Conservation (phyloP, 1,140 invertebrate genomes). For the Zeugodacus cucurbitae region DNA sequence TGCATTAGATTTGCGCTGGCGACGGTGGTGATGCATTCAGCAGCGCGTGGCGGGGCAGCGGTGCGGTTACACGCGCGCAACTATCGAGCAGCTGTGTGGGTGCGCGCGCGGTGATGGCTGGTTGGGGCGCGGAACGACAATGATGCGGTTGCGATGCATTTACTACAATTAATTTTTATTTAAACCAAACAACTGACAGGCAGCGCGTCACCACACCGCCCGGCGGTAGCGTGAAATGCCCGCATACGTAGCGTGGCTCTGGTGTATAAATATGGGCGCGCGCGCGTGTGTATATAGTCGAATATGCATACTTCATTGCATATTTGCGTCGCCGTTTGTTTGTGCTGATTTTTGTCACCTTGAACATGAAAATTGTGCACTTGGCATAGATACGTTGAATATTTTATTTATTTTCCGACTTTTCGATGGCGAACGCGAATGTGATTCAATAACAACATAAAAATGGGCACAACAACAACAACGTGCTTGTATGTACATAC, state of each 20-base stretch:
- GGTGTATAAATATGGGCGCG: neutral
- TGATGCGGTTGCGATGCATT: neutral
- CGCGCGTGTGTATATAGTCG: neutral
- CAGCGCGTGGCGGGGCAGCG: neutral
- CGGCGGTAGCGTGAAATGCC: neutral
- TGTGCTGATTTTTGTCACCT: constrained; percentile 43
- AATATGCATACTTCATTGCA: neutral
- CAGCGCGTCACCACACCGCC: neutral
- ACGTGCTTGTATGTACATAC: neutral
- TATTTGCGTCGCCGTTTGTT: neutral
- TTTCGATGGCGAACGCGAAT: constrained; percentile 10
- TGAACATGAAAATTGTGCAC: constrained; percentile 48
- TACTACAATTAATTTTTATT: constrained; percentile 34
- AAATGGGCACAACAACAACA: neutral
- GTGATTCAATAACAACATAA: constrained; percentile 16
- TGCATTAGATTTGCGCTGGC: neutral
- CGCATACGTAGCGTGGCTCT: neutral
- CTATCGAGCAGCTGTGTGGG: neutral
- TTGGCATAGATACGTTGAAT: constrained; percentile 45
- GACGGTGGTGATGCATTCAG: neutral
- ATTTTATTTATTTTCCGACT: constrained; percentile 39
- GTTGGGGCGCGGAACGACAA: neutral
- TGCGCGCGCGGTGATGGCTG: neutral
- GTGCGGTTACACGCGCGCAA: neutral
- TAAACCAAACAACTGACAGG: constrained; percentile 20